Percentiles rank a stretch among this genome's conserved stretches.
Evolutionary conservation across 2,113 vertebrate genomes (phyloP).

Genomic region (Oryzias celebensis): DNA sequence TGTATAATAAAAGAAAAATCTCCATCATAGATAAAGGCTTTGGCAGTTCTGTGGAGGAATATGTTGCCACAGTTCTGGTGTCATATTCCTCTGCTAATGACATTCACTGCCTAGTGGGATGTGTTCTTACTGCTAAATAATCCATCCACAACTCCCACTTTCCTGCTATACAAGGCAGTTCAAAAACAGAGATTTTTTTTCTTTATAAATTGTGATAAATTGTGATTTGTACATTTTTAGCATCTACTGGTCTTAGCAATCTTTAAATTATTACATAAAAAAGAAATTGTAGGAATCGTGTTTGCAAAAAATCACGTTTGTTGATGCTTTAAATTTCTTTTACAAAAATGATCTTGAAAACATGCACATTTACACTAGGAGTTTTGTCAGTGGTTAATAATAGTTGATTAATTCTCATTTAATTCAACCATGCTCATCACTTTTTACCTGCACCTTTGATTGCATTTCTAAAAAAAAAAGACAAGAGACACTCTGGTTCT

Average conservation of each 20-base stretch:
- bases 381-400: too few species aligned
- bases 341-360: too few species aligned
- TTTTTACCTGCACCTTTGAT: neutral
- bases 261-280: neutral
- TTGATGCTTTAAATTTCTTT: neutral
- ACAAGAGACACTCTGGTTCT: too few species aligned
- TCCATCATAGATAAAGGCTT: constrained; percentile 26
- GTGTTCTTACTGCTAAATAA: constrained; percentile 67
- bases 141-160: constrained; percentile 52
- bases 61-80: constrained; percentile 59
- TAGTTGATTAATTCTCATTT: too few species aligned
- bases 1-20: too few species aligned
- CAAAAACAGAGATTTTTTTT: too few species aligned
- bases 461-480: too few species aligned
- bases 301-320: neutral
- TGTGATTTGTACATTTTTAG: too few species aligned
- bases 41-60: constrained; percentile 58
- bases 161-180: too few species aligned
- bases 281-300: neutral
- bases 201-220: too few species aligned
- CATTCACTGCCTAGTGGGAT: constrained; percentile 70
- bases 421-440: neutral
- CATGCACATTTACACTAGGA: too few species aligned
- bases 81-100: constrained; percentile 50
- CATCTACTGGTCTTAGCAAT: neutral